phyloP scores from a whole-genome alignment of 1,140 invertebrate species.

The Theocolax elegans region DNA sequence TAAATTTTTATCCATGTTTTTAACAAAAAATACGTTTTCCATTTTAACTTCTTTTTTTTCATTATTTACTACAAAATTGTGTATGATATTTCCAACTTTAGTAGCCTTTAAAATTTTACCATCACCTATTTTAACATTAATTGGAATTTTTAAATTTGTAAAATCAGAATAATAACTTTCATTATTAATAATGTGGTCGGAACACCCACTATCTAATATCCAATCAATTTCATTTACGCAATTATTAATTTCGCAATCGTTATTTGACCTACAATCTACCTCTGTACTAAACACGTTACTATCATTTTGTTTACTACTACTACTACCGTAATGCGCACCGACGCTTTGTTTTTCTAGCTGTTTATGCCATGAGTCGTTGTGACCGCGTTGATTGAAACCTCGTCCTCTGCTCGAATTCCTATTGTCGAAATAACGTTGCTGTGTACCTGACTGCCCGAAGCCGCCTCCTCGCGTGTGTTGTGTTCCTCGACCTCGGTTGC shows the following conservation, averaged over 20 bases:
- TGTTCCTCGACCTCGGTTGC: background rate
- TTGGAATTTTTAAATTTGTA: background rate
- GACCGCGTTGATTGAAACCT: too few species aligned
- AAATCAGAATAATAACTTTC: background rate
- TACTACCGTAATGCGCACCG: background rate
- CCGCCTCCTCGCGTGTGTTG: background rate
- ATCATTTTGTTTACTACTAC: too few species aligned
- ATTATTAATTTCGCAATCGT: too few species aligned
- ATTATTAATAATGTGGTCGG: constrained; percentile 4
- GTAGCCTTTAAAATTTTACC: background rate
- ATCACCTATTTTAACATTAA: constrained; percentile 11
- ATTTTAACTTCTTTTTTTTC: background rate
- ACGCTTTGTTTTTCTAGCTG: background rate
- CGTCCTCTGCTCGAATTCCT: too few species aligned
- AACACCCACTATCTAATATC: background rate
- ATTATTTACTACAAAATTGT: background rate
- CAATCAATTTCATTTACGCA: background rate
- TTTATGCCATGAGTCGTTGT: too few species aligned
- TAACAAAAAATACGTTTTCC: background rate
- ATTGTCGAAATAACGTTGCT: too few species aligned
- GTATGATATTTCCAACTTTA: background rate
- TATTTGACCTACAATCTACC: too few species aligned
- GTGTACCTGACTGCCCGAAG: too few species aligned
- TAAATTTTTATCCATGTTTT: constrained; percentile 23
- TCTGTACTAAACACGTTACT: background rate